Base-by-base conservation (phyloP, 2,113 vertebrate genomes). In the Cyanoramphus novaezelandiae region DNA sequence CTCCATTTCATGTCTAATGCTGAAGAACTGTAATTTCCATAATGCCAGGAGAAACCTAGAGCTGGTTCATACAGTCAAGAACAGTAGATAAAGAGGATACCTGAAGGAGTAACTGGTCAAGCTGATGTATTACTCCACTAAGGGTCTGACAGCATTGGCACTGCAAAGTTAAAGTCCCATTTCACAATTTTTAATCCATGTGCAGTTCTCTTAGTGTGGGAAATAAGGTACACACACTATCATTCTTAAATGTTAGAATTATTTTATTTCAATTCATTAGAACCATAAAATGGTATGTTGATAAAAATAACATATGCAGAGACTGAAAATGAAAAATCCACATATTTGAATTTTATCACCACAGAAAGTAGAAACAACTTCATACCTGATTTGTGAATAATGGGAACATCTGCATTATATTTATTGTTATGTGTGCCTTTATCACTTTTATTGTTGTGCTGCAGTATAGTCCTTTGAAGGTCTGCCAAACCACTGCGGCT, bases 401-500 rank as follows among this genome's bases (percentile, higher is more conserved):
- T 88, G 72, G 59, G 68, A 83, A 74, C 25, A 92, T 96, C 91
- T 95, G 75, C 63, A 93, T 96, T 96, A 37, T 88, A 97, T 97
- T 91, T 96, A 97, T 92, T 93, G 75, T 84, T 97, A 95, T 70
- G 88, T 91, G 57, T 35, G 81, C 77, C 86, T 98, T 98, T 97
- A 97, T 98, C 92, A 95, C 82, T 97, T 97, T 97, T 94, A 97
- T 95, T 98, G 94, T 97, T 97, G 63, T 96, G 92, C 96, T 97
- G 96, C 95, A 98, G 95, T 95, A 91, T 94, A 97, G 90, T 84
- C 92, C 96, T 97, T 96, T 98, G 98, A 98, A 98, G 97, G 97
- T 97, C 97, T 98, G 98, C 98, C 98, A 98, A 97, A 97, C 94
- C 95, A 97, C 97, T 98, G 97, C 68, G 60, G 97, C 97, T 98